Evolutionary conservation across 2,888 invertebrate genomes (phyloP).

Genomic region (Apamea epomidion): DNA sequence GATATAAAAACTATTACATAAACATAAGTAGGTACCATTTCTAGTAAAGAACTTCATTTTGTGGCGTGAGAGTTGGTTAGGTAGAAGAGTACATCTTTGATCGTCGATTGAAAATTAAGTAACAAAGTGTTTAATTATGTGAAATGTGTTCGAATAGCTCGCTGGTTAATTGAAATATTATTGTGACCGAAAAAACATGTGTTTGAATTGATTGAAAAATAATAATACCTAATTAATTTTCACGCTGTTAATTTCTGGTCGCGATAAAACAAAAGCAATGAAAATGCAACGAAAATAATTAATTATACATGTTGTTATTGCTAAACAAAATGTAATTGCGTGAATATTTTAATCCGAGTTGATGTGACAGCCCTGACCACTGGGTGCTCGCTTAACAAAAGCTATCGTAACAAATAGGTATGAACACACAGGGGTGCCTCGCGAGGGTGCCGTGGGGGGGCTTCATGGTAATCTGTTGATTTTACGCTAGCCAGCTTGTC

Average conservation of each 20-base stretch:
- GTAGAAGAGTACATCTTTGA: slow-evolving; percentile 20
- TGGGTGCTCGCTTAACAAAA: slow-evolving; percentile 79
- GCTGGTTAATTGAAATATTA: slow-evolving; percentile 59
- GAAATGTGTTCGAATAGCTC: slow-evolving; percentile 53
- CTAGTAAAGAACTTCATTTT: not conserved
- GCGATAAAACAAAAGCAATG: slow-evolving; percentile 42
- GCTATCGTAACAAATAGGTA: slow-evolving; percentile 87
- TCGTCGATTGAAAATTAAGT: slow-evolving; percentile 45
- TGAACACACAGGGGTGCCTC: slow-evolving; percentile 81
- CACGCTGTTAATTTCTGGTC: slow-evolving; percentile 51
- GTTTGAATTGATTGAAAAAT: slow-evolving; percentile 62
- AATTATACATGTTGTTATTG: slow-evolving; percentile 54
- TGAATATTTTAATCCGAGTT: slow-evolving; percentile 67
- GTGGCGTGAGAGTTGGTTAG: not conserved
- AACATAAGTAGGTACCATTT: not conserved
- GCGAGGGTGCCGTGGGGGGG: slow-evolving; percentile 81
- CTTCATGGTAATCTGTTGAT: slow-evolving; percentile 89
- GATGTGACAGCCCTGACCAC: slow-evolving; percentile 84
- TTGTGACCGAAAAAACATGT: slow-evolving; percentile 57
- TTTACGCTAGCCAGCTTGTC: slow-evolving; percentile 87
- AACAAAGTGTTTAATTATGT: slow-evolving; percentile 59
- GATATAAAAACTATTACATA: not conserved
- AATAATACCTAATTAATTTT: slow-evolving; percentile 61
- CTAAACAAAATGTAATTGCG: slow-evolving; percentile 64
- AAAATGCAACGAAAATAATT: slow-evolving; percentile 37